Base-by-base conservation (phyloP, 2,888 invertebrate genomes). In the Hemicrepidius hirtus region DNA sequence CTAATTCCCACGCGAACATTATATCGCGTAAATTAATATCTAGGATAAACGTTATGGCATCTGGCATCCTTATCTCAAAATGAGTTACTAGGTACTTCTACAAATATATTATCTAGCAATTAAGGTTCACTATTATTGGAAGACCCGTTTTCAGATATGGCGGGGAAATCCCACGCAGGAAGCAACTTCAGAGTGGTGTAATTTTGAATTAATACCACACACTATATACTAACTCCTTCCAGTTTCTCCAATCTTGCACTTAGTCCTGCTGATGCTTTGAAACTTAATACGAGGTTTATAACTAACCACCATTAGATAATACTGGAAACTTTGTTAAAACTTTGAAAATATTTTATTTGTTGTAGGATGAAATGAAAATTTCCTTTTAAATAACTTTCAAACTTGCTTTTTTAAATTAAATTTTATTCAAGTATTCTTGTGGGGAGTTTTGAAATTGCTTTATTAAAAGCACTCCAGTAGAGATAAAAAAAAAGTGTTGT, bases 1-100 rank as follows among this genome's bases (percentile, higher is more conserved):
- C 57, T 68, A 64, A 67, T 63, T 62, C 67, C 46, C 60, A 60
- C 63, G 44, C 41, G 40, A 66, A 66, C 62, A 55, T 59, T 63
- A 64, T 64, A 73, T 55, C 64, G 28, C 49, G 63, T 64, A 73
- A 73, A 73, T 68, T 73, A 73, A 73, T 73, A 64, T 73, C 63
- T 46, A 46, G 66, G 62, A 62, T 60, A 71, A 66, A 57, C 62
- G 46, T 60, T 57, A 68, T 57, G 46, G 57, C 68, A 72, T 67
- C 62, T 59, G 68, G 66, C 60, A 50, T 67, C 59, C 66, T 67
- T 68, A 72, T 73, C 63, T 63, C 68, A 59, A 73, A 73, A 64
- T 68, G 60, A 66, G 50, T 67, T 62, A 41, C 67, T 41, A 46
- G 46, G 64, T 28, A 57, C 55, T 64, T 71, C 68, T 68, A 37